Evolutionary conservation across 2,797 vertebrate genomes (phyloP).

Genomic region (Catostomus latipinnis): DNA sequence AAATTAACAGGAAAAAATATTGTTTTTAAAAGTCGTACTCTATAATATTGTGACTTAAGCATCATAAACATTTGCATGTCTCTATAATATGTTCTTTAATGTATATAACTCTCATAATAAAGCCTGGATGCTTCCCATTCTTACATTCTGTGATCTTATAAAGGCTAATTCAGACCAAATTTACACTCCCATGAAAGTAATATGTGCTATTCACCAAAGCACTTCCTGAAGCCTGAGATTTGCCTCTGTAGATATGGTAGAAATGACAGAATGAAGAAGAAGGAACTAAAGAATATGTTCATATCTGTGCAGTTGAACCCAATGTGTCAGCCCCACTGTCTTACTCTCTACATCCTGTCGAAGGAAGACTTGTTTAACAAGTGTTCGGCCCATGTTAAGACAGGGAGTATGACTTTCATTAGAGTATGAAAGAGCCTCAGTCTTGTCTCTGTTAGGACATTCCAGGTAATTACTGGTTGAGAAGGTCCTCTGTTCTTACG

Average conservation of each 20-base stretch:
- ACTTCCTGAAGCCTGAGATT: background rate
- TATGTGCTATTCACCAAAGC: background rate
- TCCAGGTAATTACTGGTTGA: conserved; percentile 77
- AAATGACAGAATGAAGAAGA: background rate
- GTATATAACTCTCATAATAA: background rate
- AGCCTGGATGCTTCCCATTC: background rate
- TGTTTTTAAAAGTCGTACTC: too few species aligned
- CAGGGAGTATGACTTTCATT: conserved; percentile 80
- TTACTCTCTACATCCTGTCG: conserved; percentile 55
- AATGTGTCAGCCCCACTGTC: background rate
- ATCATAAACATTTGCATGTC: too few species aligned
- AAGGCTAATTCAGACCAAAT: background rate
- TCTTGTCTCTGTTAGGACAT: conserved; percentile 78
- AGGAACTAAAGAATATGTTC: background rate
- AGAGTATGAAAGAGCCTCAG: conserved; percentile 77
- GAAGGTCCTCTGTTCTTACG: conserved; percentile 74
- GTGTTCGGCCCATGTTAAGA: conserved; percentile 72
- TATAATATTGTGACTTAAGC: too few species aligned
- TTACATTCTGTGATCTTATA: background rate
- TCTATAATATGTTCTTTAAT: too few species aligned
- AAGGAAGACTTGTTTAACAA: conserved; percentile 76
- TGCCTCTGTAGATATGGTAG: background rate
- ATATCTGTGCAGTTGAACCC: conserved; percentile 49
- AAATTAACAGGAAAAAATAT: too few species aligned
- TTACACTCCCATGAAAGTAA: conserved; percentile 1